Conservation (phyloP, 2,797 vertebrate genomes). For the Megalops cyprinoides region DNA sequence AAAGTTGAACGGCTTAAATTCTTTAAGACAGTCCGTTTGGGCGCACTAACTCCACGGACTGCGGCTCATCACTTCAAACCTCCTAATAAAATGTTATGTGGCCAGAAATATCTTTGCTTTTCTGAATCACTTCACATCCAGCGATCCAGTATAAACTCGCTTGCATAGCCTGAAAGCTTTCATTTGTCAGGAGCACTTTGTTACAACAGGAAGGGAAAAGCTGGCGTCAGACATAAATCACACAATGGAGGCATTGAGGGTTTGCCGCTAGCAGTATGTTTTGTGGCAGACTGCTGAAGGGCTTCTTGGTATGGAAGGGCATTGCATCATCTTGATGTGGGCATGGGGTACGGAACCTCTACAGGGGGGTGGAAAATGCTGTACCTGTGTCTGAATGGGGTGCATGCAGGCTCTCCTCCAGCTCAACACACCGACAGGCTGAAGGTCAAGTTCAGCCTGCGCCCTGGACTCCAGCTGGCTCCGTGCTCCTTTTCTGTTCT, state of each 20-base stretch:
- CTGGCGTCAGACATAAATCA: slow-evolving; percentile 12
- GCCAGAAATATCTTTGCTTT: background rate
- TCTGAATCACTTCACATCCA: slow-evolving; percentile 2
- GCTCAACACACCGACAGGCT: background rate
- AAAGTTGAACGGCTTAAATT: background rate
- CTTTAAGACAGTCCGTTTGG: background rate
- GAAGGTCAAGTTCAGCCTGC: background rate
- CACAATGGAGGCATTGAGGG: background rate
- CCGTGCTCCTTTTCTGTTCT: background rate
- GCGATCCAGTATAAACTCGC: background rate
- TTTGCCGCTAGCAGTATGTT: background rate
- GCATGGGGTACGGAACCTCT: background rate
- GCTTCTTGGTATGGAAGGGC: background rate
- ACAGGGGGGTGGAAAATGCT: too few species aligned
- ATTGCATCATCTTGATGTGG: background rate
- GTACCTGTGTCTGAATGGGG: too few species aligned
- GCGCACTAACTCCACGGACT: background rate
- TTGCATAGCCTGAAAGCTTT: slow-evolving; percentile 18
- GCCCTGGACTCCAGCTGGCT: background rate
- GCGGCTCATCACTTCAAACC: background rate
- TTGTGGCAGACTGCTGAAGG: background rate
- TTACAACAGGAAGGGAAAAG: slow-evolving; percentile 2
- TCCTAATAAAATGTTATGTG: slow-evolving; percentile 14
- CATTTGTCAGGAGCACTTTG: background rate
- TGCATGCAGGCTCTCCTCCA: background rate